Evolutionary conservation across 2,113 vertebrate species (phyloP), one percentile per base, ranked within the genome.

Genomic region (Sminthopsis crassicaudata): DNA sequence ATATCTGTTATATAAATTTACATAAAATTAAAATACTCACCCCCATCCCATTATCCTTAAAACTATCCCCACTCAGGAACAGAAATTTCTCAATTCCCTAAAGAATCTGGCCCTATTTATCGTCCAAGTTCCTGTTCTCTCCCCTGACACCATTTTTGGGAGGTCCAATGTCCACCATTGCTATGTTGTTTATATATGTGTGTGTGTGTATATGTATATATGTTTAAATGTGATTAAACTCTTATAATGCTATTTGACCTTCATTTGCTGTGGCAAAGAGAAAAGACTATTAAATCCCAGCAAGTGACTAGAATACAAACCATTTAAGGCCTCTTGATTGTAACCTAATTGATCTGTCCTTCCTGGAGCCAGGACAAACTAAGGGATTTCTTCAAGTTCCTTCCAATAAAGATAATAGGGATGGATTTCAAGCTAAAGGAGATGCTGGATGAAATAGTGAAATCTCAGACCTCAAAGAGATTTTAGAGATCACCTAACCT

Each of bases 81-180:
- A 42, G 30, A 42, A 84, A 84, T 42, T 84, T 42, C 30, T 84
- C 67, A 84, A 84, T 4, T 84, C 67, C 67, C 67, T 84, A 42
- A 36, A 22, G 36, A 84, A 22, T 1, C 36, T 76, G 19, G 36
- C 36, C 36, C 91, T 91, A 25, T 93, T 46, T 88, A 84, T 8
- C 57, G 36, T 0, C 14, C 60, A 36, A 36, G 36, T 36, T 30
- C 48, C 0, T 0, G 12, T n/a, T 90, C 89, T 0, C 0, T n/a
- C 90, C 0, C 0, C 42, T 93, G 60, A 52, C 60, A 67, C 52
- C 52, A 92, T 88, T 51, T 89, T 8, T 50, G 95, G 9, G 57
- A 5, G 48, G 92, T 5, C 16, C 94, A 0, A 89, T 10, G 30
- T 2, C 23, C 89, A 92, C 84, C 23, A 67, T 19, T 53, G 19